These are phyloP conservation scores for Cenopis cana DNA, from an alignment of 2,888 invertebrate species.

Conservation along the genomic window DNA sequence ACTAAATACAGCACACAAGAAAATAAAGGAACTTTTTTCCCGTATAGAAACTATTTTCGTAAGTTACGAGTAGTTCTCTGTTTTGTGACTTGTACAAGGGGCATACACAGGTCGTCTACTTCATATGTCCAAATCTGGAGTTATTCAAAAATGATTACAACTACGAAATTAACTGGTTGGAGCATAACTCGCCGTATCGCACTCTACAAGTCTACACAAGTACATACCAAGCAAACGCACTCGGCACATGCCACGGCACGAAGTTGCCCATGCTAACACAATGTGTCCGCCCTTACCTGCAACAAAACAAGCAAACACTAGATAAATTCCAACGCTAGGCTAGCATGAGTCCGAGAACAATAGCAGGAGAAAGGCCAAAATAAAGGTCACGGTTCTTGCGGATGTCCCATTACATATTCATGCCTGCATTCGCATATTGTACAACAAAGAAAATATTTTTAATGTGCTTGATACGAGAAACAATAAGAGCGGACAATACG, in stretches of 20 bases:
- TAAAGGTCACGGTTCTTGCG: conserved; percentile 74
- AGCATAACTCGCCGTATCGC: not conserved
- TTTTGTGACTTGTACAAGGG: not conserved
- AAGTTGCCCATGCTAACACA: conserved; percentile 27
- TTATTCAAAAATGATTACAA: not conserved
- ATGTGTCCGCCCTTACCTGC: conserved; percentile 53
- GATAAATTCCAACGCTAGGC: conserved; percentile 61
- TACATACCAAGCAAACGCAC: conserved; percentile 21
- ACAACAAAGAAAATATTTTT: conserved; percentile 69
- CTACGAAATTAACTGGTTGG: not conserved
- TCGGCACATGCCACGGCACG: conserved; percentile 13
- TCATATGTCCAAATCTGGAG: not conserved
- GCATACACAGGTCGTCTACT: too few relatives aligned
- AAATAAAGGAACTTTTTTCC: not conserved
- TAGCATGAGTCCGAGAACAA: conserved; percentile 64
- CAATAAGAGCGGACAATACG: conserved; percentile 51
- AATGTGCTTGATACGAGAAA: conserved; percentile 58
- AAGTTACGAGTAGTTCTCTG: not conserved
- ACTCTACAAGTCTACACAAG: not conserved
- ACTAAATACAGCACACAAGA: not conserved
- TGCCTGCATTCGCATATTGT: conserved; percentile 71
- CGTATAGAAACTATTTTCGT: not conserved
- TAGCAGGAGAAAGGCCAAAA: conserved; percentile 72
- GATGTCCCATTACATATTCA: conserved; percentile 75
- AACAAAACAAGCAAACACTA: conserved; percentile 67